A percentile compares a stretch with the other conserved stretches of the same genome.
Conservation (phyloP, 2,888 invertebrate species). For the Hemicrepidius hirtus region DNA sequence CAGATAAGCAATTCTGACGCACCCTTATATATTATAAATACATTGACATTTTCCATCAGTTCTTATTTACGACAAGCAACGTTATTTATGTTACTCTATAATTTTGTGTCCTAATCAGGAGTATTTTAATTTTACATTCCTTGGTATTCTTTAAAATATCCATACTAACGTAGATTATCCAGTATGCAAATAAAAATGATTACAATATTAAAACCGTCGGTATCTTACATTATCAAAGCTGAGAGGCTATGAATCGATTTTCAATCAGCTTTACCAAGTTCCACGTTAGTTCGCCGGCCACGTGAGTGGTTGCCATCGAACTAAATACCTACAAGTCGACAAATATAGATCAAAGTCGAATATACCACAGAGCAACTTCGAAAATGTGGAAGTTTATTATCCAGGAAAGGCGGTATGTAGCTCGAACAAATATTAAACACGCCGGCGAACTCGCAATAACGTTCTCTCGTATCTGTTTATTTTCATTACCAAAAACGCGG, state of each 20-base stretch:
- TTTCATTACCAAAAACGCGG: not conserved
- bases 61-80: not conserved
- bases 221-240: conserved; percentile 33
- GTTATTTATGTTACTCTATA: conserved; percentile 25
- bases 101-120: not conserved
- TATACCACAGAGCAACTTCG: conserved; percentile 4
- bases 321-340: conserved; percentile 9
- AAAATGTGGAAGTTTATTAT: not conserved
- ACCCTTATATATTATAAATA: conserved; percentile 28
- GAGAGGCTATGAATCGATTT: conserved; percentile 48
- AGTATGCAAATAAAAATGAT: conserved; percentile 21
- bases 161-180: not conserved
- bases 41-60: conserved; percentile 23
- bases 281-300: conserved; percentile 14
- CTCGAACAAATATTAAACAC: not conserved
- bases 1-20: conserved; percentile 35
- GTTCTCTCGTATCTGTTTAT: not conserved
- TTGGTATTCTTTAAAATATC: not conserved
- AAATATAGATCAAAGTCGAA: conserved; percentile 13
- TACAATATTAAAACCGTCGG: conserved; percentile 4
- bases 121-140: conserved; percentile 5
- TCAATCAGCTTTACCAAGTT: conserved; percentile 47
- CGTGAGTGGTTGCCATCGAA: conserved; percentile 23
- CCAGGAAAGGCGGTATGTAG: not conserved
- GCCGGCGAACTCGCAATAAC: not conserved